A percentile compares a stretch with the other conserved stretches of the same genome.
Evolutionary conservation across 2,797 vertebrate species (phyloP).

Genomic region (Coregonus sp.): DNA sequence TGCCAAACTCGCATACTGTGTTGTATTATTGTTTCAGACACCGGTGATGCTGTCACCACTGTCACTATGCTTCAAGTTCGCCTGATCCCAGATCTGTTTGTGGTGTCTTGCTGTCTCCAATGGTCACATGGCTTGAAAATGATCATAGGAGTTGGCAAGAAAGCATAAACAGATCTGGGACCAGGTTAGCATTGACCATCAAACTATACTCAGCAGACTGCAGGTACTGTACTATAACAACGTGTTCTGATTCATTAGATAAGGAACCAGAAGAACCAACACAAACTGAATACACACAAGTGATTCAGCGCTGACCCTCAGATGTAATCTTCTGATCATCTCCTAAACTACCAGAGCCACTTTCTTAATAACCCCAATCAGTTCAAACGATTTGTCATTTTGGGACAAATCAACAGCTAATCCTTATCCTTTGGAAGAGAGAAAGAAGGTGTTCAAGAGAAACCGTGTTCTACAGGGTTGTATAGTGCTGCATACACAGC

Average conservation of each 20-base stretch:
- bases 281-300: not conserved
- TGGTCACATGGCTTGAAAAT: not conserved
- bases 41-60: not conserved
- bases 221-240: not conserved
- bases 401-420: not conserved
- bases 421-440: not conserved
- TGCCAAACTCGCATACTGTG: constrained; percentile 5
- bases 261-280: not conserved
- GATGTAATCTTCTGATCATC: not conserved
- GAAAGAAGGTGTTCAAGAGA: not conserved
- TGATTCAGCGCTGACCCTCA: not conserved
- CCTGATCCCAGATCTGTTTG: not conserved
- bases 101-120: not conserved
- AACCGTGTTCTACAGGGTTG: not conserved
- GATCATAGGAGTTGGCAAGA: not conserved
- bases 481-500: not conserved
- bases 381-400: not conserved
- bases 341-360: not conserved
- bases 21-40: not conserved
- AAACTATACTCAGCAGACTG: not conserved
- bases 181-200: not conserved
- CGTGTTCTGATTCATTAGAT: not conserved
- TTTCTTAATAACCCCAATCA: not conserved
- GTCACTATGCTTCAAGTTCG: not conserved
- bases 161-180: not conserved